These are phyloP conservation scores for Metallyticus violacea DNA, from an alignment of 2,888 invertebrate species.

Conservation along the genomic window DNA sequence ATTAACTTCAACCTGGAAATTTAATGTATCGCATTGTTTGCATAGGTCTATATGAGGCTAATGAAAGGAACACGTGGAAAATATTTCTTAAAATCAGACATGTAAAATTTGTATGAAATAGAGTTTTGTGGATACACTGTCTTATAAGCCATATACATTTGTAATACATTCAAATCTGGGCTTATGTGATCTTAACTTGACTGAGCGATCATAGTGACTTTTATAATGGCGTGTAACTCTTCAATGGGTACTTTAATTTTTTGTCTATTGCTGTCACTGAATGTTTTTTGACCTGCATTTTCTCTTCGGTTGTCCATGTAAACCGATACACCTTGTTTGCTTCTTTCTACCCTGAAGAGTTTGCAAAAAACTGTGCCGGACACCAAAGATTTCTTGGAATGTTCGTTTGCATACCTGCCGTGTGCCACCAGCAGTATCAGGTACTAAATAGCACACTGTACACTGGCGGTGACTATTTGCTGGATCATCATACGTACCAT, in stretches of 20 bases:
- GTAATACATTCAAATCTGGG: background rate
- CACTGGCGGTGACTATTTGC: background rate
- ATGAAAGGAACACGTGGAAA: background rate
- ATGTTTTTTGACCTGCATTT: background rate
- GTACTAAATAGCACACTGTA: background rate
- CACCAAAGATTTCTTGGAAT: slow-evolving; percentile 1
- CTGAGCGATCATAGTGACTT: background rate
- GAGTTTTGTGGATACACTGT: background rate
- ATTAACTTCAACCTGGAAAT: background rate
- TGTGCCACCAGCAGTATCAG: background rate
- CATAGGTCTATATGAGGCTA: background rate
- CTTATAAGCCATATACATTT: background rate
- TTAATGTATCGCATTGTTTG: background rate
- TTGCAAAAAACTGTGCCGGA: background rate
- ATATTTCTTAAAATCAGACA: background rate
- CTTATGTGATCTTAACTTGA: background rate
- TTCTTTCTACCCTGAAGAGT: background rate
- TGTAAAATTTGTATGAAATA: background rate
- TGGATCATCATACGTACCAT: background rate
- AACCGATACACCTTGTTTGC: background rate
- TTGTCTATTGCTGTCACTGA: background rate
- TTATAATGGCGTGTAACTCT: background rate
- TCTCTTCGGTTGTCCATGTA: background rate
- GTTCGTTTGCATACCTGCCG: background rate
- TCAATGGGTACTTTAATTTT: background rate